Conservation (phyloP, 2,888 invertebrate species). For the Liopterus haemorrhoidalis region DNA sequence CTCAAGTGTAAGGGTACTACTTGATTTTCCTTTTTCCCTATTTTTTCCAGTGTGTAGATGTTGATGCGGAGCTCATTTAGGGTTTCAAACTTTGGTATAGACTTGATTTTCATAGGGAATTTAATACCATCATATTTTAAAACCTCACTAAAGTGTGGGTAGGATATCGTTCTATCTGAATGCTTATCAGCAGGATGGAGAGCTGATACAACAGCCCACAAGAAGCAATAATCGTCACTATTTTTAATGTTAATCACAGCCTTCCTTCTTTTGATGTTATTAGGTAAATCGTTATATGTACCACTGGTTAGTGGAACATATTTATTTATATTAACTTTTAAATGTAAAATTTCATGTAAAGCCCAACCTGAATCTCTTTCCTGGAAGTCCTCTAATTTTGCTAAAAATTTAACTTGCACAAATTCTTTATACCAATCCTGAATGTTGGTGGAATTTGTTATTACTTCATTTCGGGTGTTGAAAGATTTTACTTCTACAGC, state of each 20-base stretch:
- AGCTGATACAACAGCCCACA: conserved; percentile 24
- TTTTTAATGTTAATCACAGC: conserved; percentile 32
- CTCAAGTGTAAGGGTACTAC: conserved; percentile 19
- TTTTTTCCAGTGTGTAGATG: conserved; percentile 27
- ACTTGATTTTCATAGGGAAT: conserved; percentile 22
- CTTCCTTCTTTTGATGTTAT: conserved; percentile 24
- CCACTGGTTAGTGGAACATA: conserved; percentile 18
- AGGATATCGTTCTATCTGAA: conserved; percentile 13
- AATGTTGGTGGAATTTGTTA: conserved; percentile 27
- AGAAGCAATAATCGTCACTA: conserved; percentile 28
- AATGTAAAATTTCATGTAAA: conserved; percentile 26
- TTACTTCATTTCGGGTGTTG: conserved; percentile 27
- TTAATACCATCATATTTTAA: conserved; percentile 25
- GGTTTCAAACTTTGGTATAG: conserved; percentile 26
- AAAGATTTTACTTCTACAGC: conserved; percentile 26
- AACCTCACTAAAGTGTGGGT: conserved; percentile 24
- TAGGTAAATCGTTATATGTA: conserved; percentile 27
- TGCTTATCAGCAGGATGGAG: conserved; percentile 20
- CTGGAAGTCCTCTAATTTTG: conserved; percentile 31
- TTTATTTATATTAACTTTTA: conserved; percentile 22
- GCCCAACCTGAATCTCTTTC: conserved; percentile 31
- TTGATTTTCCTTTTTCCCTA: neutral
- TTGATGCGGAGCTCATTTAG: conserved; percentile 28
- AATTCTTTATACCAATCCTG: conserved; percentile 25
- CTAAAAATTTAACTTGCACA: conserved; percentile 19